A percentile compares a stretch with the other conserved stretches of the same genome.
Conservation (phyloP, 1,140 invertebrate species). For the Heliconius congener region DNA sequence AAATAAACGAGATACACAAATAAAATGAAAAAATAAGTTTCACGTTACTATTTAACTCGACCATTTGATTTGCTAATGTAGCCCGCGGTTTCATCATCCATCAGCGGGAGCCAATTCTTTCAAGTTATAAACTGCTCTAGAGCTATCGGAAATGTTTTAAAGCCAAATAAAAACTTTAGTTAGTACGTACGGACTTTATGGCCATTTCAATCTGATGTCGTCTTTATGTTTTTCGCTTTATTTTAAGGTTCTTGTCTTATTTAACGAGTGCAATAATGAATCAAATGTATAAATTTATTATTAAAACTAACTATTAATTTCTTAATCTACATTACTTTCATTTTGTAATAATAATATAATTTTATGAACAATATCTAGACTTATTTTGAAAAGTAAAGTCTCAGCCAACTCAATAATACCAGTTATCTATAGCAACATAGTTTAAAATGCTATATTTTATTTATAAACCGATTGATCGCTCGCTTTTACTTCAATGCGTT, state of each 20-base stretch:
- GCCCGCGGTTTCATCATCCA: conserved; percentile 36
- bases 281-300: background rate
- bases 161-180: conserved; percentile 38
- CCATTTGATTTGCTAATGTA: conserved; percentile 40
- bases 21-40: conserved; percentile 6
- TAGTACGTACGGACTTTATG: conserved; percentile 17
- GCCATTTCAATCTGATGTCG: conserved; percentile 25
- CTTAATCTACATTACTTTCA: too few species aligned
- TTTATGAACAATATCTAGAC: too few species aligned
- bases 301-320: background rate
- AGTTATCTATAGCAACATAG: too few species aligned
- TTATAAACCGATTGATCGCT: too few species aligned
- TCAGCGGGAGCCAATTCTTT: conserved; percentile 36
- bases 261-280: background rate
- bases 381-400: too few species aligned
- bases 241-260: background rate
- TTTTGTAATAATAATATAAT: too few species aligned
- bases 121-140: conserved; percentile 34
- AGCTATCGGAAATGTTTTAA: conserved; percentile 36
- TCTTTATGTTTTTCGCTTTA: conserved; percentile 18
- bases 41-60: conserved; percentile 30
- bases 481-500: background rate
- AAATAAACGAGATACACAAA: conserved; percentile 2
- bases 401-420: too few species aligned
- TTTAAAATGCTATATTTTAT: too few species aligned